Percentiles rank a stretch among this genome's conserved stretches.
phyloP scores from a whole-genome alignment of 2,113 vertebrate genomes.

The Hucho hucho region DNA sequence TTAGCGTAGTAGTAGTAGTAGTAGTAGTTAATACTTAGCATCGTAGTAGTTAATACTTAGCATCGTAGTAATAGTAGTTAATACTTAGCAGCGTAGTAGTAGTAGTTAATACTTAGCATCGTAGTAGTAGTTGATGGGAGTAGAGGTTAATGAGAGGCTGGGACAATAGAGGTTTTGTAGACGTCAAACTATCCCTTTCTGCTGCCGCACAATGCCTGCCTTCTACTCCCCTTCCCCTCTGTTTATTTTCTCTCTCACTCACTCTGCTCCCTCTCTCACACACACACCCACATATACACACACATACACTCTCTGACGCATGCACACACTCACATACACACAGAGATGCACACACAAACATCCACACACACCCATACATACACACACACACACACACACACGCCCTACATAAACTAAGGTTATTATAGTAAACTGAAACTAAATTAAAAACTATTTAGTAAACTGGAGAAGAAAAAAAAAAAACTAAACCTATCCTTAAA shows the following conservation, averaged over 20 bases:
- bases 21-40: too few species aligned
- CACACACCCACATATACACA: neutral
- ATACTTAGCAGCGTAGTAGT: too few species aligned
- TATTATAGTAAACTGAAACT: too few species aligned
- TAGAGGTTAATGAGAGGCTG: neutral
- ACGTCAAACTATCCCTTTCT: constrained; percentile 66
- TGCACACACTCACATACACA: neutral
- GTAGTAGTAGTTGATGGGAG: neutral
- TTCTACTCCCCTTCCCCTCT: constrained; percentile 50
- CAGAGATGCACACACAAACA: neutral
- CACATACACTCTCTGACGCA: too few species aligned
- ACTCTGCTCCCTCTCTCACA: constrained; percentile 15
- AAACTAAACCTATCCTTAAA: too few species aligned
- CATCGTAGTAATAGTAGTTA: too few species aligned
- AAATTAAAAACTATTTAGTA: too few species aligned
- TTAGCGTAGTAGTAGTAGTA: too few species aligned
- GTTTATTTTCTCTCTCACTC: constrained; percentile 62
- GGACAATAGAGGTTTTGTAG: neutral
- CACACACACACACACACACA: neutral
- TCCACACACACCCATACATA: neutral
- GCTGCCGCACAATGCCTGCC: constrained; percentile 50
- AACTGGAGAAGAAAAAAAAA: too few species aligned
- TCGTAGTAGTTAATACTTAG: too few species aligned
- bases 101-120: too few species aligned
- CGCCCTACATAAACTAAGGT: neutral